A percentile compares a stretch with the other conserved stretches of the same genome.
Conservation (phyloP, 1,140 invertebrate species). For the Micrasema longulum region DNA sequence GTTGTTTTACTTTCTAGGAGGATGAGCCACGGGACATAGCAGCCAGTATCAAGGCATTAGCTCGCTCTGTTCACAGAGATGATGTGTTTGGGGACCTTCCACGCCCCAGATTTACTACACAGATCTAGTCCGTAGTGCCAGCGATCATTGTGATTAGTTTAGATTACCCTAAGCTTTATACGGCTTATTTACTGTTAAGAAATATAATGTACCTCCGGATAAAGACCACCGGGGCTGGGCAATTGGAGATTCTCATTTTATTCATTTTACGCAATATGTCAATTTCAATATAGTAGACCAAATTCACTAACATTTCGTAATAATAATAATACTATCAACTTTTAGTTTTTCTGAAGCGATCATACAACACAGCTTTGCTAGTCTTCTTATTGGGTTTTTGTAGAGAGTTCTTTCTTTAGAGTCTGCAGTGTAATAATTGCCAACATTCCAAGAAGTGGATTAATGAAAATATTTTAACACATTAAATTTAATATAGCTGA, state of each 20-base stretch:
- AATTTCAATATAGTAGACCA: no score
- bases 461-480: no score
- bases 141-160: constrained; percentile 31
- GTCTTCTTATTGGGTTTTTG: no score
- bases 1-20: no score
- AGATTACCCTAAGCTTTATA: constrained; percentile 24
- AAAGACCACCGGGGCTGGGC: constrained; percentile 35
- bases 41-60: constrained; percentile 87
- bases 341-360: no score
- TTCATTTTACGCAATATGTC: constrained; percentile 6
- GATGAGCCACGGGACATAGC: constrained; percentile 77
- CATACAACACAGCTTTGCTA: no score
- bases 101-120: constrained; percentile 82
- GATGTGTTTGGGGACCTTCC: constrained; percentile 89
- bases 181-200: constrained; percentile 37
- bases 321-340: no score
- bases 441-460: no score
- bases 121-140: constrained; percentile 70
- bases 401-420: no score
- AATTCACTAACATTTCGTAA: no score
- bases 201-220: constrained; percentile 46
- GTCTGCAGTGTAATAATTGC: no score
- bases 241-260: constrained; percentile 27
- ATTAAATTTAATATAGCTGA: no score
- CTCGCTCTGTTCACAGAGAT: constrained; percentile 87